These are phyloP conservation scores for Bembecia ichneumoniformis DNA, from an alignment of 2,888 invertebrate species.

Conservation along the genomic window DNA sequence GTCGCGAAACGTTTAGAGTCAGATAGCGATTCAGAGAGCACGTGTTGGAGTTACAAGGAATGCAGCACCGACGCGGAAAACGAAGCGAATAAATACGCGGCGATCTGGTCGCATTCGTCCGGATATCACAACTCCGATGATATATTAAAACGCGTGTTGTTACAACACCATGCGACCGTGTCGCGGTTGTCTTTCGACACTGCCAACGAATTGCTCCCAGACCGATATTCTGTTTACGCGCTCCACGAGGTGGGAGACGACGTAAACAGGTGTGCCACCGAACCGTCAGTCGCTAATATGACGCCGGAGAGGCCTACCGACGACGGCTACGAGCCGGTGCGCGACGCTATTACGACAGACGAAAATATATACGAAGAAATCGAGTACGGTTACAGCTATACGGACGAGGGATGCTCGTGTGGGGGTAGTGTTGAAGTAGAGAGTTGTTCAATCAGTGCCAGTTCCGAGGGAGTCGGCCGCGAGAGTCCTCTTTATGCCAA, in stretches of 20 bases:
- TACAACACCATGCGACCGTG: conserved; percentile 47
- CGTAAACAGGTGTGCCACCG: conserved; percentile 31
- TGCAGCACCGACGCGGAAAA: conserved; percentile 40
- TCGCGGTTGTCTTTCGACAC: conserved; percentile 57
- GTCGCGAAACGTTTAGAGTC: conserved; percentile 27
- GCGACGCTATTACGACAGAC: conserved; percentile 52
- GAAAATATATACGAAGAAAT: conserved; percentile 68
- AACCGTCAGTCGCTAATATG: conserved; percentile 49
- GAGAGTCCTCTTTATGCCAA: conserved; percentile 65
- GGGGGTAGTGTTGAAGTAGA: conserved; percentile 64
- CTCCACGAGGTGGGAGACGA: conserved; percentile 61
- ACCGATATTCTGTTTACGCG: conserved; percentile 50
- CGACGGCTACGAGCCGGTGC: conserved; percentile 62
- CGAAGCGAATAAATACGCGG: conserved; percentile 43
- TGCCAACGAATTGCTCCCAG: conserved; percentile 46
- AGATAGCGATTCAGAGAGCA: conserved; percentile 57
- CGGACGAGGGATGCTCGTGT: conserved; percentile 61
- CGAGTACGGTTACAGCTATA: conserved; percentile 50
- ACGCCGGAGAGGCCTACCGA: conserved; percentile 58
- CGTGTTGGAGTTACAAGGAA: conserved; percentile 65
- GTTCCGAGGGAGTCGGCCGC: conserved; percentile 51
- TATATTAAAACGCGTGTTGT: conserved; percentile 44
- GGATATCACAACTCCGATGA: conserved; percentile 63
- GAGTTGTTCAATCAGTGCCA: conserved; percentile 59
- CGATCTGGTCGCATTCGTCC: conserved; percentile 57